Conservation (phyloP, 2,888 invertebrate genomes). For the Dryocosmus kuriphilus region DNA sequence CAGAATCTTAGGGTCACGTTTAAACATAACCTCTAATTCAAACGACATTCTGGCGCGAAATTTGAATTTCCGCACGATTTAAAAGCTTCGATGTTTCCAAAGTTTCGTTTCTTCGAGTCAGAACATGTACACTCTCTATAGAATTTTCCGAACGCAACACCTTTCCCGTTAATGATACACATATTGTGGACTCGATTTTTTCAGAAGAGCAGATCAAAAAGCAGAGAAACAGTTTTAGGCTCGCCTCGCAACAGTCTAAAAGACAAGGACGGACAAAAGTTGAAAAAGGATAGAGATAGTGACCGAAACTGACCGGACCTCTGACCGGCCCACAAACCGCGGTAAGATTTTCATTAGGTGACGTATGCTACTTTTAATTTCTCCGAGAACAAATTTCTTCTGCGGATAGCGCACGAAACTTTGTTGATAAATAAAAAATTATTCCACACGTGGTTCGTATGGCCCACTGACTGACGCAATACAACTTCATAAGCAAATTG, state of each 20-base stretch:
- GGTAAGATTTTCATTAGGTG: conserved; percentile 49
- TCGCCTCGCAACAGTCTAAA: conserved; percentile 49
- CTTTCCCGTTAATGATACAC: conserved; percentile 31
- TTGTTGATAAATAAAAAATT: background rate
- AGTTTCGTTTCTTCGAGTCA: conserved; percentile 17
- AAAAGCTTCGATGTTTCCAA: conserved; percentile 20
- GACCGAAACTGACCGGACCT: conserved; percentile 56
- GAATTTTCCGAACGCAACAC: background rate
- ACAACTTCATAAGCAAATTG: conserved; percentile 20
- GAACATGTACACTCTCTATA: background rate
- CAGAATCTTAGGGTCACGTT: no score
- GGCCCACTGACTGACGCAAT: conserved; percentile 24
- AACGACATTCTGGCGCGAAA: background rate
- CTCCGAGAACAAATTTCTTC: conserved; percentile 7
- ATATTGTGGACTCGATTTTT: conserved; percentile 49
- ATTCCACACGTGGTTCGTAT: background rate
- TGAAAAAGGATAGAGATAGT: conserved; percentile 52
- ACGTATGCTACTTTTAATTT: conserved; percentile 26
- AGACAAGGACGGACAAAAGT: conserved; percentile 51
- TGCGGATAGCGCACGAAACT: background rate
- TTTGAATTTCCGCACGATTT: background rate
- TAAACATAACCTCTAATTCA: no score
- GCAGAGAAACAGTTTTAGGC: conserved; percentile 41
- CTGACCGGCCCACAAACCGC: conserved; percentile 58
- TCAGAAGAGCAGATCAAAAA: conserved; percentile 54